A percentile compares a stretch with the other conserved stretches of the same genome.
Conservation (phyloP, 2,797 vertebrate genomes). For the Graptemys geographica region DNA sequence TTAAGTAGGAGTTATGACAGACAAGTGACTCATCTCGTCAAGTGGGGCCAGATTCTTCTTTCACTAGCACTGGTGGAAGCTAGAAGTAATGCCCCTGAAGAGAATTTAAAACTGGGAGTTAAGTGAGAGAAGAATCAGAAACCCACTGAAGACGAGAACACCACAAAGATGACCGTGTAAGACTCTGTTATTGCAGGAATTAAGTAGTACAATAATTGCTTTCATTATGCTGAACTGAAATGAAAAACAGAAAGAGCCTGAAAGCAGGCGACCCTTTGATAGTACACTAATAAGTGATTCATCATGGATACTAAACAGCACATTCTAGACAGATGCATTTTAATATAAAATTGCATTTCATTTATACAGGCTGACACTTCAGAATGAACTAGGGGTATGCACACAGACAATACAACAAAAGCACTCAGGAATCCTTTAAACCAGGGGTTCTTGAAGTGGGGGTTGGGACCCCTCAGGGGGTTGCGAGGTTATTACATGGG, state of each 20-base stretch:
- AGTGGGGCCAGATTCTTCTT: background rate
- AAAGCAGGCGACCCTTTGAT: conserved; percentile 2
- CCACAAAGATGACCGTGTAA: background rate
- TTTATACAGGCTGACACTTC: conserved; percentile 18
- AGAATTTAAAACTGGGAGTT: background rate
- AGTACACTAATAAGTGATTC: background rate
- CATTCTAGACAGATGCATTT: background rate
- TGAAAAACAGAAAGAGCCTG: conserved; percentile 29
- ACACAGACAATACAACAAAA: background rate
- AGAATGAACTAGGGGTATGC: background rate
- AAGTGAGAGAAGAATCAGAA: background rate
- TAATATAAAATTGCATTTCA: background rate
- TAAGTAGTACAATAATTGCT: background rate
- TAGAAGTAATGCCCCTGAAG: conserved; percentile 31
- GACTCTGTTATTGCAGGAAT: conserved; percentile 2
- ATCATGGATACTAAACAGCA: background rate
- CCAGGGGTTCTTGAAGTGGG: too few species aligned
- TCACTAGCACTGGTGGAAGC: background rate
- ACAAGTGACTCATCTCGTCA: background rate
- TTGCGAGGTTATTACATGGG: too few species aligned
- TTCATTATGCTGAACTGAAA: conserved; percentile 1
- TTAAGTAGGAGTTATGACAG: background rate
- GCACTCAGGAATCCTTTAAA: background rate
- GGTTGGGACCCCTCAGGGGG: too few species aligned
- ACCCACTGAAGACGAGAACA: background rate